These are phyloP conservation scores for Misgurnus anguillicaudatus DNA, from an alignment of 2,113 vertebrate genomes.

Conservation along the genomic window DNA sequence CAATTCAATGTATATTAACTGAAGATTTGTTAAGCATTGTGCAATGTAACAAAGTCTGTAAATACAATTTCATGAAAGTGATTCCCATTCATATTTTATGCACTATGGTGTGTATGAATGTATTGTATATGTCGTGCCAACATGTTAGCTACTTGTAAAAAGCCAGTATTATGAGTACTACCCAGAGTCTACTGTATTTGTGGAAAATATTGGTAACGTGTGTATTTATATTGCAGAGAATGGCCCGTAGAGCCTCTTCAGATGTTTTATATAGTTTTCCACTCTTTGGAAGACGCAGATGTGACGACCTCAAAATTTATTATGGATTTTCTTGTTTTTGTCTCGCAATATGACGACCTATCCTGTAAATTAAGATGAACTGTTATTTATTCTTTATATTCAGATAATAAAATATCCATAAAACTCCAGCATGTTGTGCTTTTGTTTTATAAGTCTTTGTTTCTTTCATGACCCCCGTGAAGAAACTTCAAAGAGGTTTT, in stretches of 20 bases:
- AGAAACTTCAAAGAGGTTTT: constrained; percentile 27
- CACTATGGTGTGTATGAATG: constrained; percentile 93
- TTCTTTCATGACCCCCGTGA: constrained; percentile 5
- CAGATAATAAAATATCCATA: constrained; percentile 87
- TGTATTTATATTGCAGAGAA: constrained; percentile 86
- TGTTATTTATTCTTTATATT: constrained; percentile 99
- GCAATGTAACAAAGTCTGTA: not conserved
- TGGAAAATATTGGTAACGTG: constrained; percentile 77
- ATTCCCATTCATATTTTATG: constrained; percentile 78
- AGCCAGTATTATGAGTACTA: constrained; percentile 89
- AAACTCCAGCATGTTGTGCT: constrained; percentile 73
- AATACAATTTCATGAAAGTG: constrained; percentile 44
- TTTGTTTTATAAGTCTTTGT: constrained; percentile 26
- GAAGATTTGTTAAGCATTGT: constrained; percentile 9
- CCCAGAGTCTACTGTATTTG: constrained; percentile 91
- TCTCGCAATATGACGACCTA: constrained; percentile 73
- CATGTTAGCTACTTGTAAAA: constrained; percentile 76
- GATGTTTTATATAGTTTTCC: constrained; percentile 79
- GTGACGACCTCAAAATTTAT: constrained; percentile 79
- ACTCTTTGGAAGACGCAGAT: constrained; percentile 79
- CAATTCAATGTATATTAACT: not conserved
- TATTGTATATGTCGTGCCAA: constrained; percentile 86
- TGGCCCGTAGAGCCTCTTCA: constrained; percentile 77
- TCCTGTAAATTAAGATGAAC: constrained; percentile 94
- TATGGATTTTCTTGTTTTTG: constrained; percentile 61